Evolutionary conservation across 2,797 vertebrate species (phyloP), one percentile per base, ranked within the genome.

Genomic region (Centroberyx gerrardi): DNA sequence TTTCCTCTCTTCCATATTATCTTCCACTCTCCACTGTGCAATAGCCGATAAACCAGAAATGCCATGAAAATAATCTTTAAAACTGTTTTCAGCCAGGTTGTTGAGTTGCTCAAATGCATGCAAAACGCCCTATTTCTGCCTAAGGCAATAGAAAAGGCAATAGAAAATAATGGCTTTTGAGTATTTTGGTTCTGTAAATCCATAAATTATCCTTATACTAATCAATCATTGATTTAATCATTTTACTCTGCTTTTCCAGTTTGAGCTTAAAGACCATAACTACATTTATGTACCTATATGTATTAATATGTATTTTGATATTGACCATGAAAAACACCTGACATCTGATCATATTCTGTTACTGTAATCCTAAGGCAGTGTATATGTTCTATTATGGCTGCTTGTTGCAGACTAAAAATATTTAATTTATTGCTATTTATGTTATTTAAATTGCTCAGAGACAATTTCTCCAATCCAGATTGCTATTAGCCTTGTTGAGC

Each of bases 171-270:
- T 74, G 4, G 62, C 59, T 87, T 82, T 78, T 56, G 61, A 79
- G 60, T 63, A 53, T 18, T 82, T 42, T 31, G 27, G 61, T 78
- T 83, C 49, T 65, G 55, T 74, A 65, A n/a, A 36, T 8, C 36
- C 82, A 87, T 77, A 77, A 74, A 78, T 74, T 13, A 77, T 72
- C 18, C 31, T 59, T 79, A 72, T 81, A 76, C 78, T 85, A 76
- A 76, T 40, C 8, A 40, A 40, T 40, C 8, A 76, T 52, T 60
- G 9, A 78, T 82, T 86, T 71, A 2, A 74, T 74, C 31, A 62
- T 38, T 68, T 54, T 56, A 77, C n/a, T 52, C 22, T 36, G n/a
- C 15, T 60, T 76, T 81, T 78, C 53, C 36, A 64, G 60, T 56
- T 68, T 69, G 15, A 70, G 70, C 61, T 59, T 49, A 55, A 51